A percentile compares a stretch with the other conserved stretches of the same genome.
These are phyloP conservation scores for Dendroctonus ponderosae DNA, from an alignment of 1,140 invertebrate species.

Conservation along the genomic window DNA sequence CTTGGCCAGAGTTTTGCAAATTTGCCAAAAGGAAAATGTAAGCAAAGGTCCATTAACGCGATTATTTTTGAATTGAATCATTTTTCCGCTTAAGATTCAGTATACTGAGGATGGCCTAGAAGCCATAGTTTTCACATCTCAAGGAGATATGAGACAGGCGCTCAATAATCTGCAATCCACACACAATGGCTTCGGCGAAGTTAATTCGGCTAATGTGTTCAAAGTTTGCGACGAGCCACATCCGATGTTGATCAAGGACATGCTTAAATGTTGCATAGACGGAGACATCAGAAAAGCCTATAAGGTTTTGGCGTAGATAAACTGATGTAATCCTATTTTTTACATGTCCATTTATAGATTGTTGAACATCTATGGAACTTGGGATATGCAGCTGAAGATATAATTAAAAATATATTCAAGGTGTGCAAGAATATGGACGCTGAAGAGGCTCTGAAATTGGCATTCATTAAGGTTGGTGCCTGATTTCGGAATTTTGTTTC, in stretches of 20 bases:
- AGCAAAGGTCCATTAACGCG: constrained; percentile 37
- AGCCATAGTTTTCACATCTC: constrained; percentile 96
- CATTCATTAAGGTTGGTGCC: constrained; percentile 75
- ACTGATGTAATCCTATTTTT: not conserved
- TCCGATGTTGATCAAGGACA: constrained; percentile 88
- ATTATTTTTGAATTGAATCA: constrained; percentile 9
- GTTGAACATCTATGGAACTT: constrained; percentile 86
- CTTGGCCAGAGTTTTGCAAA: constrained; percentile 73
- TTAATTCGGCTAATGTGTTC: constrained; percentile 96
- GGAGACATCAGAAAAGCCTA: constrained; percentile 87
- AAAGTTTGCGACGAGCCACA: constrained; percentile 99
- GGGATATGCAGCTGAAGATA: constrained; percentile 95
- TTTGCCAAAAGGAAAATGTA: constrained; percentile 75
- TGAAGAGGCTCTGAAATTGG: constrained; percentile 78
- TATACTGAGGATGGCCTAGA: constrained; percentile 93
- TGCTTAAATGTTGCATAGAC: constrained; percentile 82
- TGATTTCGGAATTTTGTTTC: not conserved
- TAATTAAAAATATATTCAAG: constrained; percentile 91
- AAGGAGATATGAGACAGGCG: constrained; percentile 97
- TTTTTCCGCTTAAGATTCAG: constrained; percentile 57
- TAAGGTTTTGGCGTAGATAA: constrained; percentile 55
- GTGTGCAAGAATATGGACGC: constrained; percentile 86
- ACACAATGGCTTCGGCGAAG: constrained; percentile 87
- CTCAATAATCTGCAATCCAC: constrained; percentile 99
- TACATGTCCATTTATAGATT: constrained; percentile 54